Conservation (phyloP, 2,888 invertebrate genomes). For the Suillia variegata region DNA sequence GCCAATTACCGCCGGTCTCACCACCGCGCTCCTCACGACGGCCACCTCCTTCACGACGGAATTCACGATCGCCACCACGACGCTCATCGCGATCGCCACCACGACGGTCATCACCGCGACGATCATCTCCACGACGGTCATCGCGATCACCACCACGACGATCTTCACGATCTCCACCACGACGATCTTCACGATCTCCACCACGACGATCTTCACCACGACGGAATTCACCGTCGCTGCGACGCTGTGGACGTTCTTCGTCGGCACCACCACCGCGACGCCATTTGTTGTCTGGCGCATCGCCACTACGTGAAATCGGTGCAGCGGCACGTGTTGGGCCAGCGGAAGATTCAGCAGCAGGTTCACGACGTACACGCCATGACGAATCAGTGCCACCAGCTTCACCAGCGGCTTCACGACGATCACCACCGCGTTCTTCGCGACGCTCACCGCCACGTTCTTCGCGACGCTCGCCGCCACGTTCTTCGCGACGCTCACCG, state of each 20-base stretch:
- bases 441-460: constrained; percentile 26
- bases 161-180: constrained; percentile 33
- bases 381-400: constrained; percentile 31
- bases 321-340: constrained; percentile 19
- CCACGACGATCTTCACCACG: constrained; percentile 34
- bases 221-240: constrained; percentile 37
- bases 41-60: constrained; percentile 40
- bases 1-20: constrained; percentile 46
- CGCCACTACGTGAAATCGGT: constrained; percentile 17
- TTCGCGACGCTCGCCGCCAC: constrained; percentile 19
- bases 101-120: constrained; percentile 44
- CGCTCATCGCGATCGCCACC: constrained; percentile 33
- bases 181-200: constrained; percentile 40
- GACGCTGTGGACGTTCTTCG: constrained; percentile 40
- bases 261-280: constrained; percentile 30
- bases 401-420: constrained; percentile 36
- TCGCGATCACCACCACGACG: constrained; percentile 36
- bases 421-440: constrained; percentile 33
- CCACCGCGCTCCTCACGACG: constrained; percentile 33
- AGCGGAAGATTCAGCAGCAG: constrained; percentile 7
- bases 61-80: constrained; percentile 36
- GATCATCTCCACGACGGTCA: constrained; percentile 28
- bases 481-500: constrained; percentile 24
- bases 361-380: constrained; percentile 37
- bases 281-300: constrained; percentile 17